Evolutionary conservation across 2,797 vertebrate species (phyloP).

Genomic region (Streptopelia turtur): DNA sequence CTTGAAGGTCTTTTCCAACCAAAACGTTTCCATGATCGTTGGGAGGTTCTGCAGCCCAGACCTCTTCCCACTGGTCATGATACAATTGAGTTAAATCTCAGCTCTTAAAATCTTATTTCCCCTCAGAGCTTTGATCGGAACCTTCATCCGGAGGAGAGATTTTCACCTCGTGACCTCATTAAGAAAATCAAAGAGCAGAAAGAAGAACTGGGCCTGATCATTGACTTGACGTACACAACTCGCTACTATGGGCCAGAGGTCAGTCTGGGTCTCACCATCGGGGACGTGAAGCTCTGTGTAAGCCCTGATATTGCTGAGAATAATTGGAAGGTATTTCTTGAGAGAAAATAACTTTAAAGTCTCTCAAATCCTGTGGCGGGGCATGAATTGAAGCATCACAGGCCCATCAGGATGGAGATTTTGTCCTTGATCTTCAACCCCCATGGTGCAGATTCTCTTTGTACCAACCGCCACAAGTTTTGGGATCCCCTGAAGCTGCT

Average conservation of each 20-base stretch:
- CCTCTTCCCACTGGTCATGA: accelerated
- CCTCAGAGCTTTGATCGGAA: constrained; percentile 75
- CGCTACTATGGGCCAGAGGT: constrained; percentile 86
- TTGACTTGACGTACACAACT: constrained; percentile 89
- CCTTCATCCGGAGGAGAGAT: constrained; percentile 76
- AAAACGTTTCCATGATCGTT: no score
- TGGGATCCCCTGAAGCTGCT: background rate
- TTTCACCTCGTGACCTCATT: constrained; percentile 85
- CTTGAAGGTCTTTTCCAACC: no score
- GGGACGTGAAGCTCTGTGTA: background rate
- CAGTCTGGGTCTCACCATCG: background rate
- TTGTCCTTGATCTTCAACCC: background rate
- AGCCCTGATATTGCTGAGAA: background rate
- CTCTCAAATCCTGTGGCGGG: accelerated
- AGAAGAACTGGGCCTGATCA: constrained; percentile 88
- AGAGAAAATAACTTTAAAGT: background rate
- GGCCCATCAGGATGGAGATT: accelerated
- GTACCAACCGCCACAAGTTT: background rate
- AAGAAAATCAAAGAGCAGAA: constrained; percentile 75
- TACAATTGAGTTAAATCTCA: accelerated
- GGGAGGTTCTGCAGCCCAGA: background rate
- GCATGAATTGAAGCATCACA: background rate
- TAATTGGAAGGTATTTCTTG: background rate
- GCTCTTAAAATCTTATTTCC: background rate
- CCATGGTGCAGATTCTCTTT: background rate